Evolutionary conservation across 37 sponge, comb jelly and placozoan species (phyloP), one percentile per base, ranked within the genome.

Genomic region (Bolinopsis microptera): DNA sequence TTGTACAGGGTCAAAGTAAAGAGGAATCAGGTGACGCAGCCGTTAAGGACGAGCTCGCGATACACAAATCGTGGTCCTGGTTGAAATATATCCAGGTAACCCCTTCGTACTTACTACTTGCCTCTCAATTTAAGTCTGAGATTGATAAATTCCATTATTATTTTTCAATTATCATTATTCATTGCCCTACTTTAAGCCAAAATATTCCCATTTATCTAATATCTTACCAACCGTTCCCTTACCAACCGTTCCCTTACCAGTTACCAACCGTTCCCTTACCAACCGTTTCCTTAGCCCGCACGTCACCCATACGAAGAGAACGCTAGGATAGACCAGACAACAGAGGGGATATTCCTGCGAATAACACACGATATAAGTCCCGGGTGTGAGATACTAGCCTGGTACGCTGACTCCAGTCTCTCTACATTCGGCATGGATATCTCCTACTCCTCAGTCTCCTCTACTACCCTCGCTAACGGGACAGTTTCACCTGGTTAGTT

Each of bases 51-150:
- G 61, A 48, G 61, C 61, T 48, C 5, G 61, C 61, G 8, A 86
- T 86, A 24, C 90, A 86, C 90, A 41, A 86, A 23, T 86, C 90
- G 3, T 86, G 90, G 90, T 24, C 90, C 48, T 86, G 90, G 90
- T 40, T 86, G 30, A 86, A 86, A 86, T 41, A 41, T 26, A 86
- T 86, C 18, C 90, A 77, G 80, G 80, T 77, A 77, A 34, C 23
- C 74, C n/a, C 27, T 24, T n/a, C n/a, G n/a, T n/a, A n/a, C n/a
- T n/a, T n/a, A n/a, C n/a, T n/a, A n/a, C n/a, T n/a, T n/a, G n/a
- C n/a, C n/a, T n/a, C n/a, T n/a, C n/a, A n/a, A n/a, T n/a, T n/a
- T n/a, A n/a, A n/a, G n/a, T n/a, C n/a, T n/a, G n/a, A n/a, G n/a
- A n/a, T n/a, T n/a, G n/a, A n/a, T n/a, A n/a, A n/a, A n/a, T n/a